phyloP scores from a whole-genome alignment of 2,888 invertebrate species.

The Metacarcinus magister region DNA sequence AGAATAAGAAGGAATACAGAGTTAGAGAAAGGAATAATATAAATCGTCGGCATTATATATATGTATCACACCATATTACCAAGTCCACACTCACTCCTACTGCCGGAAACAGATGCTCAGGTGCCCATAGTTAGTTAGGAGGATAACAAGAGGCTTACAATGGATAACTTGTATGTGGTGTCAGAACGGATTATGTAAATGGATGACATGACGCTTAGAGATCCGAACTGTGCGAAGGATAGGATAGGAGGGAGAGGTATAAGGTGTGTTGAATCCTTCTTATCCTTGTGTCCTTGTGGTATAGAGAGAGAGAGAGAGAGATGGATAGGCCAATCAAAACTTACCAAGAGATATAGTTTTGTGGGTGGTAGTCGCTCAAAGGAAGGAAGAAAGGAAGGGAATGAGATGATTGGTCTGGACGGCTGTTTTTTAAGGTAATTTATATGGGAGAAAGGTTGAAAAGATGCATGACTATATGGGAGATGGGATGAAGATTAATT shows the following conservation, averaged over 20 bases:
- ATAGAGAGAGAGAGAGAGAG: background rate
- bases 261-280: background rate
- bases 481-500: background rate
- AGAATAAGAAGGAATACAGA: background rate
- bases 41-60: background rate
- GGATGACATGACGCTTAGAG: background rate
- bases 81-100: background rate
- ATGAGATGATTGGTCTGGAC: background rate
- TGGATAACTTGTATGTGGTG: background rate
- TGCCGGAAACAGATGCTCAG: background rate
- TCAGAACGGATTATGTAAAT: background rate
- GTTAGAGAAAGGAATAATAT: background rate
- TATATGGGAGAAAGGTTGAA: conserved; percentile 7
- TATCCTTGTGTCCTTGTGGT: no score
- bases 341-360: background rate
- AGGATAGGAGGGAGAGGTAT: background rate
- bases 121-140: background rate
- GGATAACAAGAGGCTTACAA: background rate
- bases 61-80: background rate
- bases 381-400: background rate
- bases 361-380: background rate
- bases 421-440: background rate
- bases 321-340: background rate
- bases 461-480: background rate
- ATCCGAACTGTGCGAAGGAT: background rate